phyloP scores from a whole-genome alignment of 2,888 invertebrate species.

The Heliconius sara region DNA sequence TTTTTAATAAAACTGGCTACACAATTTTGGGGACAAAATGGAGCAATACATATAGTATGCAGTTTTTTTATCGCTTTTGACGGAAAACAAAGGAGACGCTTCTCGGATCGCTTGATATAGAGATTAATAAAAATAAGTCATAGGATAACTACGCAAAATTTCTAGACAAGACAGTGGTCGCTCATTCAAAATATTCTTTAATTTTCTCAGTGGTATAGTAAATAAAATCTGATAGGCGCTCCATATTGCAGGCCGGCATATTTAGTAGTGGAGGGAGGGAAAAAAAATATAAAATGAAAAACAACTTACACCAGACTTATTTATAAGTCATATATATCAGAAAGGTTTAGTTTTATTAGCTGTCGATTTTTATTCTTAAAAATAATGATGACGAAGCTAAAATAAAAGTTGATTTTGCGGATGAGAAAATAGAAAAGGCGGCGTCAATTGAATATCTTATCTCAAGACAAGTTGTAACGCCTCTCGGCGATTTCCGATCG shows the following conservation, averaged over 20 bases:
- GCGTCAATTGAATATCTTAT: constrained; percentile 50
- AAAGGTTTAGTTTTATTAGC: background rate
- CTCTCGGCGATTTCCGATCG: constrained; percentile 70
- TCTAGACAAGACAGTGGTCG: no score
- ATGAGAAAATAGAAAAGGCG: constrained; percentile 45
- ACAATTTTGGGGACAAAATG: background rate
- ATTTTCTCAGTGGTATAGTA: no score
- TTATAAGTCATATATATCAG: no score
- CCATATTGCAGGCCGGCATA: no score
- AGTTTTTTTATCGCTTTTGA: background rate
- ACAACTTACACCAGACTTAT: no score
- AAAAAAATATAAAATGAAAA: background rate
- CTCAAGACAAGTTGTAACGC: constrained; percentile 57
- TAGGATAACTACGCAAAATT: background rate
- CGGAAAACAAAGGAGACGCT: background rate
- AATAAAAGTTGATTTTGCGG: constrained; percentile 33
- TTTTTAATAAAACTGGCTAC: constrained; percentile 5
- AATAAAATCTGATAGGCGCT: no score
- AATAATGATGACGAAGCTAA: constrained; percentile 5
- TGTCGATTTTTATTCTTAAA: background rate
- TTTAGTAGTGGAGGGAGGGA: no score
- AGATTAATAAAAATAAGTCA: background rate
- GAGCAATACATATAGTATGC: background rate
- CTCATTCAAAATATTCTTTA: no score
- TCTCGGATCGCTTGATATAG: background rate